Evolutionary conservation across 2,797 vertebrate species (phyloP).

Genomic region (Gallinago stenura): DNA sequence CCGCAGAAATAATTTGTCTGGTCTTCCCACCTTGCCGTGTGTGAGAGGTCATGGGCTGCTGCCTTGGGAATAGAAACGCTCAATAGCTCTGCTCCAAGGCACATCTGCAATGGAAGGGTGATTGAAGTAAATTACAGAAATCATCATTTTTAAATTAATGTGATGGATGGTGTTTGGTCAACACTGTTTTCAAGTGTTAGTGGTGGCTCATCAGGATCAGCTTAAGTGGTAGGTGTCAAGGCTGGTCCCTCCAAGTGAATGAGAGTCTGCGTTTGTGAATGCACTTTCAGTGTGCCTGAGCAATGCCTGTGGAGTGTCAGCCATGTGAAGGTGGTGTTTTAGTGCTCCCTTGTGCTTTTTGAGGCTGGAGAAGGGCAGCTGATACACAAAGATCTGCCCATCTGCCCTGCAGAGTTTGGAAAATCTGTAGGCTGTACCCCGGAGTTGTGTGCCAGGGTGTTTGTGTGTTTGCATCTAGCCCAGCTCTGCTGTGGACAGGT

Average conservation of each 20-base stretch:
- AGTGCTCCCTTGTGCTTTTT: not conserved
- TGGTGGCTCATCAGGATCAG: not conserved
- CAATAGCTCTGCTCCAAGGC: not conserved
- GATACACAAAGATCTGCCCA: not conserved
- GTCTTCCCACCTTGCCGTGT: not conserved
- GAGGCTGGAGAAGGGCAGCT: not conserved
- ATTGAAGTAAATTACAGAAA: not conserved
- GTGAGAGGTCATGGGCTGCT: not conserved
- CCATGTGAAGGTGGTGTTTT: rapidly evolving
- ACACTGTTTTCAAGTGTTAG: not conserved
- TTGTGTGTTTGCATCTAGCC: not conserved
- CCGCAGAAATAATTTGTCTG: not conserved
- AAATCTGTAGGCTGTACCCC: not conserved
- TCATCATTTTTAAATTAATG: not conserved
- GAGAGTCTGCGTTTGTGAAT: not conserved
- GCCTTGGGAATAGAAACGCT: not conserved
- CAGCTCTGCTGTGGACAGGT: not conserved
- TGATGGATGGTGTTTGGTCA: not conserved
- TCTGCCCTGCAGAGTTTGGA: not conserved
- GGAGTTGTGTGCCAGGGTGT: not conserved
- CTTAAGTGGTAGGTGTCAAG: not conserved
- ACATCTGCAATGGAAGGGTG: not conserved
- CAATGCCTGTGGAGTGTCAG: not conserved
- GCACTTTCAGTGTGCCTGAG: not conserved
- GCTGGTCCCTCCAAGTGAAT: not conserved